Evolutionary conservation across 2,113 vertebrate species (phyloP), one percentile per base, ranked within the genome.

Genomic region (Saguinus imperator): DNA sequence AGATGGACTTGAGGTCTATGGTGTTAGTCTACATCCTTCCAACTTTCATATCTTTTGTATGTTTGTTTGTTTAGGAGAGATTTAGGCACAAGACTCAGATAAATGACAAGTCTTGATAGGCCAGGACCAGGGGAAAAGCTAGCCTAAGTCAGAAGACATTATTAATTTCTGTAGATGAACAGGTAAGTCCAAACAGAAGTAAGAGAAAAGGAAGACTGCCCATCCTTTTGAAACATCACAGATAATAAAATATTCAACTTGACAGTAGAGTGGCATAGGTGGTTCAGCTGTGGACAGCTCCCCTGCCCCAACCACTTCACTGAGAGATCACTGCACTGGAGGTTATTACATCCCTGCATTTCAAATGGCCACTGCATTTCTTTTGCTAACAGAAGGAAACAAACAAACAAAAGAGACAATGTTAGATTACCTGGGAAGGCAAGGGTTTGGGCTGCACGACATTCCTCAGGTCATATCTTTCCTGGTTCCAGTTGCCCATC

Each of bases 401-500:
- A 70, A 29, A 75, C 58, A 32, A 64, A 82, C n/a, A 64, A 27
- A 75, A 50, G 89, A 91, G 43, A 87, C 50, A 50, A 58, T 40
- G 8, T 55, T 29, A 20, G 23, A n/a, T 86, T 96, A 98, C 98
- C 98, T 99, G 99, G 32, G 98, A 98, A 81, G 98, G 98, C 87
- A 98, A 96, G 7, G 98, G 97, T 76, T 98, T 98, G 25, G 98
- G 98, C 61, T 98, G 96, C 37, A 98, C 70, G 1, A 96, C 92
- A 70, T 95, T 97, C 82, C 81, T 77, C 48, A 98, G 83, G 84
- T 98, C 95, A 3, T 97, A 98, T 50, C 95, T 97, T 88, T 99
- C 98, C 85, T 99, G 98, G 23, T 97, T 98, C 99, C 99, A 99
- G 97, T 99, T 99, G 35, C 98, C 99, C 8, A 98, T 92, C 20